Percentiles rank a stretch among this genome's conserved stretches.
These are phyloP conservation scores for Oreonectes daqikongensis DNA, from an alignment of 2,797 vertebrate species.

Conservation along the genomic window DNA sequence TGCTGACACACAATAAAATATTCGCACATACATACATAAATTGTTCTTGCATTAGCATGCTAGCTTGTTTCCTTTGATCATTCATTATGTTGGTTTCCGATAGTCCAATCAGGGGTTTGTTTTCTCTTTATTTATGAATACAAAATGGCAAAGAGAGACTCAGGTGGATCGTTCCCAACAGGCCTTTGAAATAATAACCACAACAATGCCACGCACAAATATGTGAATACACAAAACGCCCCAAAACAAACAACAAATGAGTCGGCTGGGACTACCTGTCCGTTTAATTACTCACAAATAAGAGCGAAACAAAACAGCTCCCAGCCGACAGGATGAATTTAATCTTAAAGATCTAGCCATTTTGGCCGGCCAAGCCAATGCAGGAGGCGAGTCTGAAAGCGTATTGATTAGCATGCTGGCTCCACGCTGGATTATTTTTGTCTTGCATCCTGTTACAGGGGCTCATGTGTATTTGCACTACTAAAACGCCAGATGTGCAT, in stretches of 20 bases:
- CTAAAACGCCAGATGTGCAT: constrained; percentile 15
- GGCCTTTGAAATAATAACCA: constrained; percentile 46
- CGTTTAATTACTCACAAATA: constrained; percentile 33
- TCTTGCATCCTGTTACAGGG: constrained; percentile 15
- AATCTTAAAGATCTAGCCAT: constrained; percentile 7
- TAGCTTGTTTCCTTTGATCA: constrained; percentile 31
- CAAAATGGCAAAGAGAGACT: constrained; percentile 39
- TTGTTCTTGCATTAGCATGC: constrained; percentile 10
- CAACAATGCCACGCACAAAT: constrained; percentile 18
- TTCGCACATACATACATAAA: not conserved
- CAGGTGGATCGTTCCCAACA: constrained; percentile 45
- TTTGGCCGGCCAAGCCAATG: constrained; percentile 19
- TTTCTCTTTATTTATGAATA: constrained; percentile 41
- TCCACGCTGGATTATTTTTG: constrained; percentile 19
- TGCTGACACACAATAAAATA: not conserved
- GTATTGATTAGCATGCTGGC: constrained; percentile 33
- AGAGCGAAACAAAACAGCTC: constrained; percentile 13
- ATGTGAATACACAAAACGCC: constrained; percentile 18
- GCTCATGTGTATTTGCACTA: constrained; percentile 18
- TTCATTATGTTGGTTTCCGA: constrained; percentile 33
- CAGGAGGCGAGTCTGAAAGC: constrained; percentile 13
- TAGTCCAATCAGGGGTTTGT: constrained; percentile 14
- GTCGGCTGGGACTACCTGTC: constrained; percentile 35
- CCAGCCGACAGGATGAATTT: constrained; percentile 20
- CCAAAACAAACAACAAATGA: constrained; percentile 33